These are phyloP conservation scores for Electrophaes corylata DNA, from an alignment of 2,888 invertebrate genomes.

Conservation along the genomic window DNA sequence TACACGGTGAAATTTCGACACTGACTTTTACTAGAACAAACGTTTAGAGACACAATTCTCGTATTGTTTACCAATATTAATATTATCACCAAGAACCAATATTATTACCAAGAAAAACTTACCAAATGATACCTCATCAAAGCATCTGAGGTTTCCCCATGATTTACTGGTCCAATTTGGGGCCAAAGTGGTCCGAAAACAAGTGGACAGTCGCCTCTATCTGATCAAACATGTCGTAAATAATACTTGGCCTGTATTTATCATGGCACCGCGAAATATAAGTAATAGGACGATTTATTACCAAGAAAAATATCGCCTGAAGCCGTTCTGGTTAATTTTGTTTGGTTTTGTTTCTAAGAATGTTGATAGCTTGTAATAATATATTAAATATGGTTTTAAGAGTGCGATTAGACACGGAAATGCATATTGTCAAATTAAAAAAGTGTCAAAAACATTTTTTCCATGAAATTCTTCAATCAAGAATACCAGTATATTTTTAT, in stretches of 20 bases:
- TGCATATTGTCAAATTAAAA: background rate
- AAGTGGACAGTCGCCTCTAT: conserved; percentile 72
- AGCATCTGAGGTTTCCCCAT: conserved; percentile 55
- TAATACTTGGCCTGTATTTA: conserved; percentile 77
- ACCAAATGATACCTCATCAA: conserved; percentile 49
- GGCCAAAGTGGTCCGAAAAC: conserved; percentile 51
- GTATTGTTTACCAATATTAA: too few species aligned
- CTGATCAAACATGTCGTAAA: conserved; percentile 79
- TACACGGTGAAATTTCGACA: too few species aligned
- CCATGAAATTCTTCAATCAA: too few species aligned
- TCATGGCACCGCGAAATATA: conserved; percentile 69
- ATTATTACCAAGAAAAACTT: conserved; percentile 39
- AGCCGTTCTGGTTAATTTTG: conserved; percentile 40
- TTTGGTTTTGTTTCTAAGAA: conserved; percentile 39
- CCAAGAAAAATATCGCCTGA: conserved; percentile 50
- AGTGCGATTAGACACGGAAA: background rate
- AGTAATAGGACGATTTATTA: conserved; percentile 72
- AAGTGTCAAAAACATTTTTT: too few species aligned
- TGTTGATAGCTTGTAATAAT: background rate
- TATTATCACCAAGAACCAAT: background rate
- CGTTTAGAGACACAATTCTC: too few species aligned
- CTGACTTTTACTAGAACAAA: too few species aligned
- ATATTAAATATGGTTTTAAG: background rate
- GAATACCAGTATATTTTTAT: too few species aligned
- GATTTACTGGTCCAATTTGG: conserved; percentile 77